A percentile compares a stretch with the other conserved stretches of the same genome.
These are phyloP conservation scores for Vireo griseus DNA, from an alignment of 2,797 vertebrate species.

Conservation along the genomic window DNA sequence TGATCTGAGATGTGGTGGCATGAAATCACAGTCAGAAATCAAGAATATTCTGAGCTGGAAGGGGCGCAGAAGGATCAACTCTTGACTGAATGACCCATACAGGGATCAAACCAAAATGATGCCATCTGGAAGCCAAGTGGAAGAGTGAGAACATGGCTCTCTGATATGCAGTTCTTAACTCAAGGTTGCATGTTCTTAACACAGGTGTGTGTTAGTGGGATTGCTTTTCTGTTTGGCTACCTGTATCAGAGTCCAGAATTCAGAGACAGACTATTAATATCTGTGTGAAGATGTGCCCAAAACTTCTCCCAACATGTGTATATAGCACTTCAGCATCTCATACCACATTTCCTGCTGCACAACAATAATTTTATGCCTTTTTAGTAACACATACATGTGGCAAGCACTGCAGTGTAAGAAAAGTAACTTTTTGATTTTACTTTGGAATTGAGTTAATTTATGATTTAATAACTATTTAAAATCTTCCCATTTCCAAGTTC, in stretches of 20 bases:
- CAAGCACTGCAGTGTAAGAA: not conserved
- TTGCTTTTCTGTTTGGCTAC: not conserved
- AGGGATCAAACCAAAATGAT: not conserved
- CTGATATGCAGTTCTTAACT: not conserved
- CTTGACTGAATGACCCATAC: not conserved
- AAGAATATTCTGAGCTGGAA: not conserved
- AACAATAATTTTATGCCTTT: not conserved
- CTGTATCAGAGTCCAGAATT: not conserved
- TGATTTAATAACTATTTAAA: not conserved
- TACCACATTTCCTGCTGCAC: not conserved
- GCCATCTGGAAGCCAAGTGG: rapidly evolving
- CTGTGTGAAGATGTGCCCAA: not conserved
- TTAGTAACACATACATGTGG: not conserved
- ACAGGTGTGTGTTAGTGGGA: not conserved
- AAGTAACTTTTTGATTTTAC: not conserved
- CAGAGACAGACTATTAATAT: not conserved
- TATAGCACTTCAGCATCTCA: not conserved
- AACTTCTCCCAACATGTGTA: not conserved
- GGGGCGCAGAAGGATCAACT: not conserved
- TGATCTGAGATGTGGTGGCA: not conserved
- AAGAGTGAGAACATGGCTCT: not conserved
- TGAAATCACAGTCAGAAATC: not conserved
- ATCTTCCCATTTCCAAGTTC: not conserved
- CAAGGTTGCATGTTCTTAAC: not conserved
- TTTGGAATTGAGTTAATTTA: not conserved